Percentiles rank a stretch among this genome's conserved stretches.
phyloP scores from a whole-genome alignment of 2,113 vertebrate genomes.

The Python bivittatus region DNA sequence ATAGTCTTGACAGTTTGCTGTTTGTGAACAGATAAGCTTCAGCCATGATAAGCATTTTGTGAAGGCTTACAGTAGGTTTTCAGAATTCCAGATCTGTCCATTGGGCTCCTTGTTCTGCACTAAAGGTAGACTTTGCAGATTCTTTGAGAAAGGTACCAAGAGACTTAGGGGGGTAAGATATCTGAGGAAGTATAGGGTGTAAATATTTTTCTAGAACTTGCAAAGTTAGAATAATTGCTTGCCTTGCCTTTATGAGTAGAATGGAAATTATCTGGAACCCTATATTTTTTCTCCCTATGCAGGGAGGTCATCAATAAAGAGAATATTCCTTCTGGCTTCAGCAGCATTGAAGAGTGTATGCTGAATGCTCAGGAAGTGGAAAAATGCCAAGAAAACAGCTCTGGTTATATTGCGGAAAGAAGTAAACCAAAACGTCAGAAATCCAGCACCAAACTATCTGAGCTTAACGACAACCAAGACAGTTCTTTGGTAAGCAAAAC shows the following conservation, averaged over 20 bases:
- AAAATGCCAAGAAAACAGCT: conserved; percentile 68
- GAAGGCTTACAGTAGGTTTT: neutral
- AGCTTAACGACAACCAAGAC: conserved; percentile 81
- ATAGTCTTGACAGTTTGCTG: neutral
- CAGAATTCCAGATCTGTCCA: neutral
- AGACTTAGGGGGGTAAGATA: neutral
- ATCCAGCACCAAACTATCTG: conserved; percentile 78
- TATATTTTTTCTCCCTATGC: conserved; percentile 41
- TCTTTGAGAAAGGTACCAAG: neutral
- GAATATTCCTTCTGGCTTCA: conserved; percentile 82
- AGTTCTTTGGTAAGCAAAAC: conserved; percentile 78
- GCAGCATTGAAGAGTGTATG: conserved; percentile 68
- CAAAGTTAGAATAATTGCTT: conserved; percentile 1
- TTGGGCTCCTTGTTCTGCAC: neutral
- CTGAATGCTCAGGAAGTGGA: conserved; percentile 72
- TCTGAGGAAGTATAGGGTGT: neutral
- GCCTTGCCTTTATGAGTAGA: neutral
- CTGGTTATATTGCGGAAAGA: conserved; percentile 69
- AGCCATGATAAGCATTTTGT: neutral
- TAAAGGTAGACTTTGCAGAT: neutral
- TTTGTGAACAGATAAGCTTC: neutral
- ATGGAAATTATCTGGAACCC: conserved; percentile 5
- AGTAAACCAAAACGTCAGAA: conserved; percentile 82
- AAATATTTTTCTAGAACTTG: neutral
- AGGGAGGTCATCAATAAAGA: conserved; percentile 87